Percentiles rank a stretch among this genome's conserved stretches.
Conservation (phyloP, 1,140 invertebrate species). For the Cyclina sinensis region DNA sequence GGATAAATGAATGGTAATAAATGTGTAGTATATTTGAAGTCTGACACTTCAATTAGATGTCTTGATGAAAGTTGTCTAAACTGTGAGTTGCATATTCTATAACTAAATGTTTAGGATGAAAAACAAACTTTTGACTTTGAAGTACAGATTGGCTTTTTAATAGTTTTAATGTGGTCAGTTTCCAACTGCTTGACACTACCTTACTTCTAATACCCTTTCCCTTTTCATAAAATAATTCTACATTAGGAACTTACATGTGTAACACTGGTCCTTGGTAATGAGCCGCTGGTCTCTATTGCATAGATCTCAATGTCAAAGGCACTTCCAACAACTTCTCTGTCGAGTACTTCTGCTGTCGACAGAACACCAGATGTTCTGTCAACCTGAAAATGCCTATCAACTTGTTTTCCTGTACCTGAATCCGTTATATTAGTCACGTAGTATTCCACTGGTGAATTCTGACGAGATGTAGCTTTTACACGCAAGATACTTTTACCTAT, state of each 20-base stretch:
- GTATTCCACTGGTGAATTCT: constrained; percentile 90
- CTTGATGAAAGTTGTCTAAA: too few species aligned
- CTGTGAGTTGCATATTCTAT: too few species aligned
- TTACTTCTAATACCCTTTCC: too few species aligned
- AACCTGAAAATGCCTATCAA: constrained; percentile 91
- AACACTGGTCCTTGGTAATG: constrained; percentile 89
- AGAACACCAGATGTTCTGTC: constrained; percentile 95
- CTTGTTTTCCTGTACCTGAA: constrained; percentile 87
- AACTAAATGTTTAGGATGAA: too few species aligned
- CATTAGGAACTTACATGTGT: constrained; percentile 93
- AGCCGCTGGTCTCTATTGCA: constrained; percentile 85
- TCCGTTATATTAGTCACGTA: constrained; percentile 95
- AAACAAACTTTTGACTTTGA: too few species aligned
- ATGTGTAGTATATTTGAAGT: too few species aligned
- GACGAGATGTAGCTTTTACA: constrained; percentile 80
- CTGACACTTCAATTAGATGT: too few species aligned
- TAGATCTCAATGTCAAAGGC: constrained; percentile 75
- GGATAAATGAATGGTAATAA: too few species aligned
- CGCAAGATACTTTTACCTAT: constrained; percentile 85
- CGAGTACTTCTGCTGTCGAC: constrained; percentile 93
- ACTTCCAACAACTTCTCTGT: constrained; percentile 90
- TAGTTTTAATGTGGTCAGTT: too few species aligned
- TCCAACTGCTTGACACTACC: too few species aligned
- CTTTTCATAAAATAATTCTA: too few species aligned
- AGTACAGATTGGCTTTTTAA: too few species aligned